Evolutionary conservation across 2,888 invertebrate genomes (phyloP).

Genomic region (Oasisia sp.): DNA sequence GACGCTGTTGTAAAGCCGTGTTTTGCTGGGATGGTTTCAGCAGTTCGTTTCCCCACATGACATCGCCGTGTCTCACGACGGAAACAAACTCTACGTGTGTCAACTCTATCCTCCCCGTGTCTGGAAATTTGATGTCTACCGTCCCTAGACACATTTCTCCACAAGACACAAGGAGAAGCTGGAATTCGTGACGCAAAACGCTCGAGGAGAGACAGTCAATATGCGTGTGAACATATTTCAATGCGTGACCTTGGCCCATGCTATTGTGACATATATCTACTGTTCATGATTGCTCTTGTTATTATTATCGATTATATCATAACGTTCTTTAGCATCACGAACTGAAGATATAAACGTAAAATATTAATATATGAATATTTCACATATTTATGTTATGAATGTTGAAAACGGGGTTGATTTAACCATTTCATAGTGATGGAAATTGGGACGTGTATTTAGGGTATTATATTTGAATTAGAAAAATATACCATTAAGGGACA

Average conservation of each 20-base stretch:
- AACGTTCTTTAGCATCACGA: too few relatives aligned
- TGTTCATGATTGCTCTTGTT: neutral
- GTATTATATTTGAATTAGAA: neutral
- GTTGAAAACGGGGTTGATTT: too few relatives aligned
- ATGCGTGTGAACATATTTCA: neutral
- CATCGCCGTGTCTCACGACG: conserved; percentile 78
- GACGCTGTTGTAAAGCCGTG: neutral
- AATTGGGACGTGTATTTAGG: too few relatives aligned
- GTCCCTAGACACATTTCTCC: neutral
- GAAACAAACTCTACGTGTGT: conserved; percentile 78
- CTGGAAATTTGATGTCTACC: conserved; percentile 69
- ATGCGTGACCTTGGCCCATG: neutral
- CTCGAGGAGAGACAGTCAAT: neutral
- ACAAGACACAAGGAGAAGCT: neutral
- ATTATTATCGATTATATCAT: neutral
- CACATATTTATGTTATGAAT: too few relatives aligned
- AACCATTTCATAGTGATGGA: too few relatives aligned
- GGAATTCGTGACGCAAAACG: neutral
- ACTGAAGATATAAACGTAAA: too few relatives aligned
- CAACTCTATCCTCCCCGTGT: conserved; percentile 77
- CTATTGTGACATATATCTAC: neutral
- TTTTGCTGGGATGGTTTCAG: conserved; percentile 29
- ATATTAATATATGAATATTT: too few relatives aligned
- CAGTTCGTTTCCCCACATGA: conserved; percentile 82
- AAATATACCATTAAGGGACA: neutral